Evolutionary conservation across 2,113 vertebrate species (phyloP), one percentile per base, ranked within the genome.

Genomic region (Ursus arctos): DNA sequence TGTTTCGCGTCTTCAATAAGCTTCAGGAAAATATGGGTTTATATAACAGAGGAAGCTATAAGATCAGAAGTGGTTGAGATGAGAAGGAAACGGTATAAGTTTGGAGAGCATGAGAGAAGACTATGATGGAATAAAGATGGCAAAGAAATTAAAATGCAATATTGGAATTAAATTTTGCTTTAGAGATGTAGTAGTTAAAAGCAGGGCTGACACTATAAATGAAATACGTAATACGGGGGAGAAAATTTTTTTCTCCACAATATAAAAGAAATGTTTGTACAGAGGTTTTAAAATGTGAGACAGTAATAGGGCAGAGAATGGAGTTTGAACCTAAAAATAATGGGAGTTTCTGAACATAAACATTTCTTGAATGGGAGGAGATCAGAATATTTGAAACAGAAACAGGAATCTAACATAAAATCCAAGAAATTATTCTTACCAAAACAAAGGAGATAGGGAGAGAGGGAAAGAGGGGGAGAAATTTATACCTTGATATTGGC

Each of bases 331-430:
- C 22, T 87, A 36, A 80, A 96, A 91, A 49, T 67, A 95, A 79
- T 76, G 21, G 5, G 11, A 93, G 9, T 94, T 89, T 13, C 43
- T 94, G 57, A 94, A 31, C 24, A 79, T n/a, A 97, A 82, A 85
- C 40, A 55, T 86, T 92, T 92, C n/a, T 86, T 89, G n/a, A 81
- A 57, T 33, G 5, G 31, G n/a, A 72, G 5, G 49, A 77, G 10
- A 79, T 91, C 40, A 94, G n/a, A 94, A 91, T 16, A 65, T 57
- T 86, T 83, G n/a, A 87, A 87, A 87, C n/a, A 82, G 51, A 84
- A 55, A 82, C 0, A n/a, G 28, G 74, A 84, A 91, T 72, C 15
- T 69, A 63, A 84, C 26, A 63, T 87, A 84, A 88, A 84, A 51
- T 55, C 22, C 11, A 84, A 93, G 6, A 96, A 88, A 71, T 33